Base-by-base conservation (phyloP, 1,140 invertebrate species). In the Araneus ventricosus region DNA sequence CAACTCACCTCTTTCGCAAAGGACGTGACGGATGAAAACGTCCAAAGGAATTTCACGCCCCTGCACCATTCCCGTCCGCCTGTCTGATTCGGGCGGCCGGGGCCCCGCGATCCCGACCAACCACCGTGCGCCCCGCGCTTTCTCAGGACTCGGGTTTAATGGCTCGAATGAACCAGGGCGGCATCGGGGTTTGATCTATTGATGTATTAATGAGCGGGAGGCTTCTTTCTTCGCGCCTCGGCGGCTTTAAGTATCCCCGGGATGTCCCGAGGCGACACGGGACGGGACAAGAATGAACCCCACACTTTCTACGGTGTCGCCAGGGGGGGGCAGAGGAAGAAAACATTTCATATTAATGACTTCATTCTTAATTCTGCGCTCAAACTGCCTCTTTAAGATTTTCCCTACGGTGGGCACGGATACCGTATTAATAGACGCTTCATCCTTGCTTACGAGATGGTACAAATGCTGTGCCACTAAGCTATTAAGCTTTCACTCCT, bases 11-110 rank as follows among this genome's bases (percentile, higher is more conserved):
- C 88, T 80, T 90, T 90, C 39, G 22, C 70, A 22, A 27, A 52
- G 70, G 88, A 90, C 88, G 88, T 90, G 88, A 90, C 88, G 88
- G 88, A 90, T 90, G 88, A 90, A 90, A 90, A 90, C 67, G 88
- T 90, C 88, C 63, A 80, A 90, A 90, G 80, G 88, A 90, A 90
- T 90, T 90, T 90, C 75, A 79, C 88, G 88, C 88, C 63, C 67
- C 67, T 27, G 45, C 70, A 61, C 88, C 88, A 45, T 80, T 90
- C 59, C 41, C 88, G 88, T 79, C 39, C 88, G 88, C 88, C 88
- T 90, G 88, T 90, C 88, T 90, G 88, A 90, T 90, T 80, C 70
- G 63, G 41, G 88, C 59, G 57, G 17, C 41, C 2, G 45, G 22
- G 39, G 34, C 24, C 41, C 8, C 59, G 27, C 84, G 30, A 63